Evolutionary conservation across 1,140 invertebrate genomes (phyloP), one percentile per base, ranked within the genome.

Genomic region (Patella vulgata): DNA sequence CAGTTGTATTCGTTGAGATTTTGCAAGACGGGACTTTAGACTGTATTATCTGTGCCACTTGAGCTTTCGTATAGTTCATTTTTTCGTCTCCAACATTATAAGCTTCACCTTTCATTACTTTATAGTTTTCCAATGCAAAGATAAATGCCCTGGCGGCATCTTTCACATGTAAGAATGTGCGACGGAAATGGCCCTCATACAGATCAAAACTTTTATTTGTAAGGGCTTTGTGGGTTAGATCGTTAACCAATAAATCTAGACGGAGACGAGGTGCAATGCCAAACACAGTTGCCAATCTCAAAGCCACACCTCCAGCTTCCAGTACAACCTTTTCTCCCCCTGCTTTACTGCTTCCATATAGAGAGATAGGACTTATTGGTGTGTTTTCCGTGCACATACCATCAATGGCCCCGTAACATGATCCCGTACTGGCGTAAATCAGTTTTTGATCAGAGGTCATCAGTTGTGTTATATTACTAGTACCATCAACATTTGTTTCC

Each of bases 371-470:
- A 42, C 68, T 71, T 44, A 79, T 79, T 11, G 44, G 58, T 6
- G 77, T 78, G 5, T 76, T 66, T 50, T 79, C 77, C 19, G 75
- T 74, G 46, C 77, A 79, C 1, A 78, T 21, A 0, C 74, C 75
- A 6, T 76, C 71, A 4, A 78, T 74, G 11, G 74, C 75, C 0
- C 78, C 78, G 53, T 79, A 79, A 31, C 78, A 79, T 1, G 77
- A 79, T 1, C 77, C 77, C 1, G 77, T 78, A 57, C 75, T 77
- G 36, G 77, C 75, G 55, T 79, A 79, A 4, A 79, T 65, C 23
- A 79, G 31, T 14, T 68, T 66, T 57, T 78, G 75, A 9, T 71
- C 48, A 8, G 70, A 63, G 2, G 39, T 61, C 43, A 75, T 71
- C 4, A 73, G 55, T 11, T 71, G 62, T 12, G 70, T 57, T 17